These are phyloP conservation scores for Chitala chitala DNA, from an alignment of 2,113 vertebrate genomes.

Conservation along the genomic window DNA sequence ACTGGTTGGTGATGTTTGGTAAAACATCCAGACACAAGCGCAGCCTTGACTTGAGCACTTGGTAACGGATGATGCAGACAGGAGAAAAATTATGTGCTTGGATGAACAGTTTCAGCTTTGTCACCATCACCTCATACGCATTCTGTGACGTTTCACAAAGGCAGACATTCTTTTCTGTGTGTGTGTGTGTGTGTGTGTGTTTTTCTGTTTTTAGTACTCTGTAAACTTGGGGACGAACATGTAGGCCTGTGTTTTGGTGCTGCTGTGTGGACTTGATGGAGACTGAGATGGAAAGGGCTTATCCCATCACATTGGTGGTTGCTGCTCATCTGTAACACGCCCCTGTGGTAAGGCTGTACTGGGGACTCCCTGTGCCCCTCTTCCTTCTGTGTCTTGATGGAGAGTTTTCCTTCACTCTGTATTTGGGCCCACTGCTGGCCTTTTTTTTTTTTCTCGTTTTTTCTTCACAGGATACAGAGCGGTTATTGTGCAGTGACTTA, in stretches of 20 bases:
- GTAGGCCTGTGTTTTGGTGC: no score
- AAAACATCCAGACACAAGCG: no score
- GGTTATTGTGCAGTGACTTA: conserved; percentile 42
- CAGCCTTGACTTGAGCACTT: no score
- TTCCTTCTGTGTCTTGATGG: conserved; percentile 15
- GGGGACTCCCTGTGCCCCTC: background rate
- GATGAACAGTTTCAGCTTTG: no score
- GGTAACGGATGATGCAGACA: no score
- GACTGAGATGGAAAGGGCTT: background rate
- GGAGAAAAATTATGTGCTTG: no score
- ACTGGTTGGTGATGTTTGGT: no score
- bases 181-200: background rate
- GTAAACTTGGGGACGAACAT: background rate
- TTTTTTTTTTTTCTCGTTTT: no score
- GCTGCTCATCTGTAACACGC: background rate
- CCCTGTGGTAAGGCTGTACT: background rate
- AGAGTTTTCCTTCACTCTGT: conserved; percentile 13
- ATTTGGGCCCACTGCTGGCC: background rate
- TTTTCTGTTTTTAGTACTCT: background rate
- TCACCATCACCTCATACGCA: no score
- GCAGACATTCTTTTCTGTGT: no score
- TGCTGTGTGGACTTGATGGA: background rate
- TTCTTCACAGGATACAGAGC: conserved; percentile 34
- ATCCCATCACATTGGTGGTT: no score
- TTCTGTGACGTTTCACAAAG: no score